A percentile compares a stretch with the other conserved stretches of the same genome.
Conservation (phyloP, 1,140 invertebrate genomes). For the Pseudachorutes palmiensis region DNA sequence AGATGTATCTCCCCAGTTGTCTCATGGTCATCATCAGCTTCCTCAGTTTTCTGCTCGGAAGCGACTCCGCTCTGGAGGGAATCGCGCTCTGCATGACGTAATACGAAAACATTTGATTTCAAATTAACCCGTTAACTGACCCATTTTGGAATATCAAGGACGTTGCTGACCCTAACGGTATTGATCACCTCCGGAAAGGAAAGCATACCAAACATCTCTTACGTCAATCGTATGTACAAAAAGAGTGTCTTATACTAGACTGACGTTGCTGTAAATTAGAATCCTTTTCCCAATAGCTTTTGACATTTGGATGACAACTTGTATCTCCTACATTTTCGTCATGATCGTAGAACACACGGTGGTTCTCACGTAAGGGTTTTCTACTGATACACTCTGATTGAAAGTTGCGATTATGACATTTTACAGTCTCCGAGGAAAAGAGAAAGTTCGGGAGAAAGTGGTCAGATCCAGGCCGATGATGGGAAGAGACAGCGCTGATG, state of each 20-base stretch:
- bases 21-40: slow-evolving; percentile 1
- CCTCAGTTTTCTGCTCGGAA: neutral
- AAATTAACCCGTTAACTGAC: too few species aligned
- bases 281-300: neutral
- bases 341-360: slow-evolving; percentile 1
- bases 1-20: neutral
- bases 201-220: slow-evolving; percentile 20
- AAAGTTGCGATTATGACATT: too few species aligned
- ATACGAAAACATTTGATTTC: too few species aligned
- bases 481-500: neutral
- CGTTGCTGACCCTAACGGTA: neutral
- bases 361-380: neutral
- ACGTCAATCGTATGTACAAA: slow-evolving; percentile 24
- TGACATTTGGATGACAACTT: slow-evolving; percentile 15
- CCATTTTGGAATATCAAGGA: too few species aligned
- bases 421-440: too few species aligned
- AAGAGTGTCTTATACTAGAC: neutral
- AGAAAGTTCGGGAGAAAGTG: too few species aligned
- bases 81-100: slow-evolving; percentile 11
- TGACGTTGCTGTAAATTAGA: neutral
- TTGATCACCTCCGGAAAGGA: slow-evolving; percentile 15
- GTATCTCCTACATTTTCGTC: slow-evolving; percentile 7
- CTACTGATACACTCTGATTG: neutral
- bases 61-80: neutral
- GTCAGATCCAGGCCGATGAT: neutral